Conservation (phyloP, 2,113 vertebrate species). For the Cinclus cinclus region DNA sequence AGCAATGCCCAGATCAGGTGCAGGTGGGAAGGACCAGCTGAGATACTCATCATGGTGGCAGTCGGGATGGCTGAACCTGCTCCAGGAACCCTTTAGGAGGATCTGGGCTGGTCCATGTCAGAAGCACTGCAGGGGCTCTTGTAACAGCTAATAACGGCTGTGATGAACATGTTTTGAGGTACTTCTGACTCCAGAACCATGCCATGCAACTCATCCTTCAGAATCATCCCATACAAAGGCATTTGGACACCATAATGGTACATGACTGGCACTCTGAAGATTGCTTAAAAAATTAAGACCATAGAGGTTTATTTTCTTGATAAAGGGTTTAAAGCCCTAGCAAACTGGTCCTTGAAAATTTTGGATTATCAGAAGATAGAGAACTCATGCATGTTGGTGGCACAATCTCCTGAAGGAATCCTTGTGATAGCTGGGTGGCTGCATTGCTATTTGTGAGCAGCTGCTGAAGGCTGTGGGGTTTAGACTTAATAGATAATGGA, state of each 20-base stretch:
- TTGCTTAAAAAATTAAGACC: neutral
- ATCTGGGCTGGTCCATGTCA: neutral
- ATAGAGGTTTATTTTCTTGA: neutral
- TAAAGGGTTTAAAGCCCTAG: neutral
- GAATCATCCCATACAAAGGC: neutral
- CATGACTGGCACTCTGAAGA: neutral
- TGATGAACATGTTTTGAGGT: neutral
- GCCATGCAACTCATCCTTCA: neutral
- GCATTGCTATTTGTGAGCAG: neutral
- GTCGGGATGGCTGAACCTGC: neutral
- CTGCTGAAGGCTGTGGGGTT: neutral
- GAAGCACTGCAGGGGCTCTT: rapidly evolving
- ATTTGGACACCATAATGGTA: too few species aligned
- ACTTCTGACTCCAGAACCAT: neutral
- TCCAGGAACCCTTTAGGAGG: neutral
- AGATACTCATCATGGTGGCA: rapidly evolving
- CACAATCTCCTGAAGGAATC: neutral
- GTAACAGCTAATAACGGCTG: neutral
- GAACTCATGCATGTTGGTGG: rapidly evolving
- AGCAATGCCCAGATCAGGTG: rapidly evolving
- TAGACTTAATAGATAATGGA: neutral
- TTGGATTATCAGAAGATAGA: neutral
- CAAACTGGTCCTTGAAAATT: neutral
- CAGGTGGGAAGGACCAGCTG: rapidly evolving
- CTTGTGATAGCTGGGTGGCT: neutral